Base-by-base conservation (phyloP, 2,113 vertebrate genomes). In the Camarhynchus parvulus region DNA sequence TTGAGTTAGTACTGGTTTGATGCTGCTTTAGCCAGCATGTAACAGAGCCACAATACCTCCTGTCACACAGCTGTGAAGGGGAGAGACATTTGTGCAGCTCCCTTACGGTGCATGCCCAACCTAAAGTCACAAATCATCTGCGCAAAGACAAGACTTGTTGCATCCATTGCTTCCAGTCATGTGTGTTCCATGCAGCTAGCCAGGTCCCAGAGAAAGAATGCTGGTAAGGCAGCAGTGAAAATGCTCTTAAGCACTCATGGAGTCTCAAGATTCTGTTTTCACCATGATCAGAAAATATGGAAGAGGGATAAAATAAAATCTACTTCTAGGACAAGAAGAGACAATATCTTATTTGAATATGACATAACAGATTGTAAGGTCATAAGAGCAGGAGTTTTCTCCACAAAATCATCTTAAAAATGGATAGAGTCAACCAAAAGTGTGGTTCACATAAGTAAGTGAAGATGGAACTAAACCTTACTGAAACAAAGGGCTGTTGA, bases 201-300 rank as follows among this genome's bases (percentile, higher is more conserved):
- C 42, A n/a, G 37, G 44, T 67, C 17, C 62, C 49, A 33, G 37
- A 78, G 41, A 76, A n/a, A 7, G 7, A 21, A 20, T 22, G 23
- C 37, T 58, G 44, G 4, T 72, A 25, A 17, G 31, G 46, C 56
- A 68, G 42, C 56, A 70, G 13, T 50, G 30, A 83, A 91, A 77
- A 41, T 17, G 16, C 15, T 5, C 33, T 35, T 70, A 13, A n/a
- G 2, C 3, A 1, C 6, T 53, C 6, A 1, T 17, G 39, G 31
- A 35, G 6, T 47, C 35, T 67, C 35, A 75, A 7, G 0, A 3
- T 24, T 44, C 11, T 62, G 13, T 67, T 80, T 90, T 55, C 28
- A 56, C 15, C 10, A 1, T 3, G 5, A 46, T 58, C 22, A 58
- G 50, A 49, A 80, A 55, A 61, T 49, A 30, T 4, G 15, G 33